These are phyloP conservation scores for Myotis davidii DNA, from an alignment of 2,113 vertebrate species.

Conservation along the genomic window DNA sequence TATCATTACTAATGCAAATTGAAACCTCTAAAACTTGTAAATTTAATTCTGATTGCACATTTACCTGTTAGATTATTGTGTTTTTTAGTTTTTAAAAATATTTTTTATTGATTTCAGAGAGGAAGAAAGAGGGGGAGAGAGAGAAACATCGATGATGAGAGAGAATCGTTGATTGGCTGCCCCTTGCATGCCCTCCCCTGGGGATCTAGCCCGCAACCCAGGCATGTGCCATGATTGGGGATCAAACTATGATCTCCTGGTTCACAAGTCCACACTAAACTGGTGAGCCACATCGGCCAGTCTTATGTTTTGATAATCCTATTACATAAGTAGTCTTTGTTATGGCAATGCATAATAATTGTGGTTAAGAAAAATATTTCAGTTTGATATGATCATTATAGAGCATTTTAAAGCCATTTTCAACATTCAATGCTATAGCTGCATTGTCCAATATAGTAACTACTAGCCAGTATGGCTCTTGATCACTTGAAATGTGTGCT, in stretches of 20 bases:
- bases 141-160: too few relatives aligned
- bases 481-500: not conserved
- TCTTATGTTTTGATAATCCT: not conserved
- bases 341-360: not conserved
- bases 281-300: too few relatives aligned
- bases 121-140: too few relatives aligned
- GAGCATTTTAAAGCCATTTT: not conserved
- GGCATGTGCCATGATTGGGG: too few relatives aligned
- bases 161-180: too few relatives aligned
- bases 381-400: not conserved
- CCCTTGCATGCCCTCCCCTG: too few relatives aligned
- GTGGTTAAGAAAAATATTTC: not conserved
- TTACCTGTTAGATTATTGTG: not conserved
- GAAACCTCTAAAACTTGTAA: not conserved
- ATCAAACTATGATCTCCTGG: too few relatives aligned
- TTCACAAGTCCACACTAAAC: too few relatives aligned
- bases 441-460: not conserved
- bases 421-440: not conserved
- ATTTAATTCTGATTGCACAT: not conserved
- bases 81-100: too few relatives aligned
- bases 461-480: not conserved
- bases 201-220: too few relatives aligned
- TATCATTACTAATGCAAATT: not conserved
- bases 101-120: too few relatives aligned
- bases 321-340: not conserved